Evolutionary conservation across 1,140 invertebrate genomes (phyloP), one percentile per base, ranked within the genome.

Genomic region (Metaphire vulgaris): DNA sequence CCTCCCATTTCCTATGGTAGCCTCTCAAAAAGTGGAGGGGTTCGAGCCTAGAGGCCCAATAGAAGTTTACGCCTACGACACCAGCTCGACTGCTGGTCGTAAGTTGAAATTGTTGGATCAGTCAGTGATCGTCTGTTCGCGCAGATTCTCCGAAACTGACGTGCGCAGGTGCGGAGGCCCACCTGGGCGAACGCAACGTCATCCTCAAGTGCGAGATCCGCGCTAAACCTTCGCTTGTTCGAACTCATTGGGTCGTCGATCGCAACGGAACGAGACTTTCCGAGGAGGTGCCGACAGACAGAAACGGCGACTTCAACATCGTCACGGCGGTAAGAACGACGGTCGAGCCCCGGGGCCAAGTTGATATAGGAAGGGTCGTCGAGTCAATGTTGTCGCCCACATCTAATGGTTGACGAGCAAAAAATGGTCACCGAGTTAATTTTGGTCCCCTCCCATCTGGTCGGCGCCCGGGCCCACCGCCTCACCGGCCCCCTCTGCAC

Each of bases 161-260:
- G 6, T 56, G 41, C 21, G 41, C 21, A 12, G 41, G 41, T 12
- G 41, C 72, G 32, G 2, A 16, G 69, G 72, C 72, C 72, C 56
- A 73, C 26, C 6, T 73, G 72, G 34, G 34, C 32, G 72, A 33
- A n/a, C 33, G 26, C 2, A 73, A 73, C 30, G 72, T 73, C 1
- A 28, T 33, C n/a, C 33, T 73, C 21, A 73, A 34, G 72, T 73
- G 72, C 32, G 33, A 73, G 33, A 30, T 73, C 32, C 16, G 30
- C 2, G 32, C 72, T 34, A 73, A 73, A 73, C 72, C 72, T 0
- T n/a, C 72, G 15, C 32, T 41, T 15, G 56, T 34, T 34, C 28
- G 41, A 41, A 15, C 56, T 34, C 56, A 14, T 34, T 73, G 72
- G 72, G 33, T 73, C 1, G 72, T 73, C 1, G 72, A 73, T 34